Evolutionary conservation across 2,888 invertebrate genomes (phyloP), one percentile per base, ranked within the genome.

Genomic region (Phalera bucephala): DNA sequence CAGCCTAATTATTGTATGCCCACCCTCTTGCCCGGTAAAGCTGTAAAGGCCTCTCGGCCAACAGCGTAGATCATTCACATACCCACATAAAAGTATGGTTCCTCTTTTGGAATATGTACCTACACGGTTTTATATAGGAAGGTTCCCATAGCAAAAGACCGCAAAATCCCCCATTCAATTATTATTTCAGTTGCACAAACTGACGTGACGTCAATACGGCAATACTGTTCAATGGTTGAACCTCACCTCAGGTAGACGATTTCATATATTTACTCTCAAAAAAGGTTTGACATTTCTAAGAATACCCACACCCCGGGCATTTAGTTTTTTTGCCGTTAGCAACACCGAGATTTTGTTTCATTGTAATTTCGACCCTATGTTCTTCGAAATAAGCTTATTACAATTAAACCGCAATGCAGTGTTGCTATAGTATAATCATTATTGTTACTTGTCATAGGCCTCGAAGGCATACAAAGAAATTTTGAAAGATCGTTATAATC

Each of bases 221-320:
- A 21, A 21, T 9, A 2, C 1, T n/a, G n/a, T n/a, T n/a, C n/a
- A n/a, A n/a, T n/a, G n/a, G n/a, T 22, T 22, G 10, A 22, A 22
- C 5, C 10, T 5, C 10, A 4, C 9, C 54, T 40, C 79, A 80
- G 79, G 80, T 80, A 79, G 64, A n/a, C n/a, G n/a, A n/a, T 70
- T 69, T 72, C 61, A 64, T 62, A 61, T 66, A 63, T 58, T 54
- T 52, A 28, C 41, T 41, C 45, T 34, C 45, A 47, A 75, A 76
- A 79, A 80, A 81, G 69, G 72, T 70, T 70, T 44, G 46, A 45
- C 47, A 55, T 71, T 84, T 85, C 84, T 66, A 47, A 75, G 84
- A 83, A 84, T 67, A 73, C 60, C n/a, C n/a, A n/a, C 48, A 40
- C 28, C 41, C 44, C 39, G 30, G 32, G 58, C 29, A 36, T 36